phyloP scores from a whole-genome alignment of 2,888 invertebrate genomes.

The Idaea biselata region DNA sequence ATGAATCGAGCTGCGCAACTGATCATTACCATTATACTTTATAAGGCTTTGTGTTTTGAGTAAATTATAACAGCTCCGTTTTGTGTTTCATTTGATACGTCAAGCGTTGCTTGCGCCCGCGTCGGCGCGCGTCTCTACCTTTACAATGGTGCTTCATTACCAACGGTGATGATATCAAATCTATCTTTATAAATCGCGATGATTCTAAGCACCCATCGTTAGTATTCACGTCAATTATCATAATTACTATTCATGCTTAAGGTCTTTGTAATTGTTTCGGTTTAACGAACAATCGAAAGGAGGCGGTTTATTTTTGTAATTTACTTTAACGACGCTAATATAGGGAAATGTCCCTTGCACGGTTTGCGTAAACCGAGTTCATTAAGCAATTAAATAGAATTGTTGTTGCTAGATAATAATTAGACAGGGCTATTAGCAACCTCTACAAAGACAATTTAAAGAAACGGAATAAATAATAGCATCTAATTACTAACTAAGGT shows the following conservation, averaged over 20 bases:
- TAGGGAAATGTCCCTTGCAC: constrained; percentile 51
- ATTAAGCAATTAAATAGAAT: constrained; percentile 70
- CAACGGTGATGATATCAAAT: constrained; percentile 71
- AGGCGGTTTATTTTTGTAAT: constrained; percentile 52
- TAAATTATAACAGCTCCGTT: constrained; percentile 77
- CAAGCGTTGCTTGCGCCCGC: constrained; percentile 45
- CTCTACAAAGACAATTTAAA: constrained; percentile 6
- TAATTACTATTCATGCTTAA: constrained; percentile 43
- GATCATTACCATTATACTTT: constrained; percentile 78
- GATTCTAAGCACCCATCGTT: constrained; percentile 41
- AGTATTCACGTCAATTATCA: constrained; percentile 36
- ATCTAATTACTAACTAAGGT: neutral
- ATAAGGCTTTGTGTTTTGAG: constrained; percentile 80
- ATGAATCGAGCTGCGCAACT: constrained; percentile 70
- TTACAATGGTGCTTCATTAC: constrained; percentile 72
- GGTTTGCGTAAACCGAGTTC: constrained; percentile 46
- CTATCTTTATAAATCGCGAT: constrained; percentile 50
- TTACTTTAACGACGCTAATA: constrained; percentile 45
- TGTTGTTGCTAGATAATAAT: constrained; percentile 51
- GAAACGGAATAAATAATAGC: constrained; percentile 12
- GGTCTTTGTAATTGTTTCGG: constrained; percentile 37
- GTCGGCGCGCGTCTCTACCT: constrained; percentile 44
- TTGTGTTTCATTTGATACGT: constrained; percentile 68
- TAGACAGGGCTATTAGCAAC: constrained; percentile 10
- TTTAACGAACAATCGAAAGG: constrained; percentile 41